Evolutionary conservation across 1,140 invertebrate genomes (phyloP), one percentile per base, ranked within the genome.

Genomic region (Zaprionus inermis): DNA sequence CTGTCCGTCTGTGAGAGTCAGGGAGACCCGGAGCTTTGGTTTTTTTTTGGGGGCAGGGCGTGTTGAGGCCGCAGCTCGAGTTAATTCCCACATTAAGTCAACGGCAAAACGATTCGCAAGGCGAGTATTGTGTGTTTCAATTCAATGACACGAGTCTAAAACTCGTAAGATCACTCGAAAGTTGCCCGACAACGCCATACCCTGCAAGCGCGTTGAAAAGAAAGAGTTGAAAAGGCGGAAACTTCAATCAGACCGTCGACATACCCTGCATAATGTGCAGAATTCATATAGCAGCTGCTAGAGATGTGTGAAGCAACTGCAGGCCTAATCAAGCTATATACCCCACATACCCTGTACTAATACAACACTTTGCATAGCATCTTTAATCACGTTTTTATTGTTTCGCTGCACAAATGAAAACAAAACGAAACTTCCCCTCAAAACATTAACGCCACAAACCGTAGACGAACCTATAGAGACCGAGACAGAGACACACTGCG

Each of bases 371-470:
- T 80, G 83, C 79, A 89, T 88, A 72, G 85, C 84, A 89, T 90
- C 84, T 89, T 89, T 84, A 84, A 89, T 89, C 84, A 89, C 85
- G 85, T 89, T 89, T 89, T 84, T 79, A 89, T 89, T 89, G 80
- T 89, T 83, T 75, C 24, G 75, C 70, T 80, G 78, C 78, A 75
- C 68, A 81, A 77, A 88, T 79, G 77, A 79, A 84, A 84, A 76
- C 81, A 61, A 83, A 16, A 32, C 30, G 30, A 32, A 82, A 76
- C 76, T 71, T 73, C 76, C 68, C 63, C 66, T 63, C 83, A 46
- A 83, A 67, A 68, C 74, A 89, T 88, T 89, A 78, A 78, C 80
- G 83, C 80, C 70, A 72, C 60, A 64, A 22, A 22, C 44, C 18
- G 6, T 10, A 32, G 30, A 32, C 30, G 24, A 32, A 32, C 30